phyloP scores from a whole-genome alignment of 2,888 invertebrate species.

The Bugula neritina region DNA sequence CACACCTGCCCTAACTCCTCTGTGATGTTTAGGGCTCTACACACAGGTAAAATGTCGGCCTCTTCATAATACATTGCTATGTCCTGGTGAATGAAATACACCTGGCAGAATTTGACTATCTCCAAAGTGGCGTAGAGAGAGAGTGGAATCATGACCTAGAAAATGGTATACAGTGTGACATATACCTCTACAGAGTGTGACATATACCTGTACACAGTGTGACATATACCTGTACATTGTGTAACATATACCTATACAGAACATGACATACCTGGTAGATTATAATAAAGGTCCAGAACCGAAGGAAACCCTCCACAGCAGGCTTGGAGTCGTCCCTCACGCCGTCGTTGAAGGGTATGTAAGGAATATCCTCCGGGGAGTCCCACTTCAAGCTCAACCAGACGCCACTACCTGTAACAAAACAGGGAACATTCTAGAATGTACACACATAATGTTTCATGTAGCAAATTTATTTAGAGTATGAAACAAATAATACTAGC shows the following conservation, averaged over 20 bases:
- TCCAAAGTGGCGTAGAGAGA: conserved; percentile 94
- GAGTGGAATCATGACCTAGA: conserved; percentile 86
- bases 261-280: conserved; percentile 77
- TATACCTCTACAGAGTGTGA: neutral
- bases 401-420: conserved; percentile 59
- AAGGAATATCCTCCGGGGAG: conserved; percentile 34
- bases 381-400: conserved; percentile 62
- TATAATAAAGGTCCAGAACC: conserved; percentile 92
- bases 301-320: conserved; percentile 70
- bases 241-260: too few species aligned
- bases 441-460: too few species aligned
- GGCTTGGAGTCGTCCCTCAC: conserved; percentile 42
- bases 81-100: conserved; percentile 89
- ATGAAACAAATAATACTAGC: too few species aligned
- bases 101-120: conserved; percentile 89
- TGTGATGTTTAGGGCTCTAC: conserved; percentile 89
- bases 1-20: conserved; percentile 83
- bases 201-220: too few species aligned
- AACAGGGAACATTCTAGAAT: neutral
- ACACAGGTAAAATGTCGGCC: conserved; percentile 76
- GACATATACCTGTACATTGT: too few species aligned
- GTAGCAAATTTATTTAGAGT: too few species aligned
- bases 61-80: conserved; percentile 76
- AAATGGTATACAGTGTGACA: neutral
- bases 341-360: conserved; percentile 34